Base-by-base conservation (phyloP, 2,888 invertebrate genomes). In the Eilema depressum region DNA sequence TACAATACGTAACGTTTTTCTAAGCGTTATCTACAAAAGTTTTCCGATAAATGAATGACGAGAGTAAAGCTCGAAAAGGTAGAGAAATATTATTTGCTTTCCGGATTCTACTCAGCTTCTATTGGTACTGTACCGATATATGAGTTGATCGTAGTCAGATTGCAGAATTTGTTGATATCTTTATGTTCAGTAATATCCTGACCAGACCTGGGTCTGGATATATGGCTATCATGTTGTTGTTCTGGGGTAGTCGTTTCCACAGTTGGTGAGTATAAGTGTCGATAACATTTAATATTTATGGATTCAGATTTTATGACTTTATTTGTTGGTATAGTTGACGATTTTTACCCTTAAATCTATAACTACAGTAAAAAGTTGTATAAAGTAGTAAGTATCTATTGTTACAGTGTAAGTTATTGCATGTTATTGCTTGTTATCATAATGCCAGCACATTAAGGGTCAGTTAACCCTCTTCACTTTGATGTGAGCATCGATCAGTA, bases 41-140 rank as follows among this genome's bases (percentile, higher is more conserved):
- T 85, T 82, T 76, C 76, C 83, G 79, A 84, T 83, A 84, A 83
- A 81, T 85, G 79, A 85, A 82, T 85, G 82, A 81, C 77, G 73
- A 77, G 83, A 76, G 80, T 83, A 83, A 83, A 81, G 66, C 73
- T 75, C 73, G 68, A 60, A 76, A 83, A 86, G 82, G 77, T 79
- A 73, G 75, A 80, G 83, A 79, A 84, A 84, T 85, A 85, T 85
- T 81, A 83, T 85, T 81, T 81, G 73, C 78, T 79, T 72, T 76
- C 70, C 66, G 71, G 67, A 70, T 76, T 75, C 25, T 60, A 60
- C 77, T 81, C 78, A 70, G 73, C 75, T 79, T 70, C 68, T 68
- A 53, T 30, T 78, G 81, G 75, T 75, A 76, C 20, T 33, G 33
- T 66, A 25, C 71, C 75, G 72, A 81, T 81, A 71, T 80, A 83